These are phyloP conservation scores for Eupithecia insigniata DNA, from an alignment of 2,888 invertebrate species.

Conservation along the genomic window DNA sequence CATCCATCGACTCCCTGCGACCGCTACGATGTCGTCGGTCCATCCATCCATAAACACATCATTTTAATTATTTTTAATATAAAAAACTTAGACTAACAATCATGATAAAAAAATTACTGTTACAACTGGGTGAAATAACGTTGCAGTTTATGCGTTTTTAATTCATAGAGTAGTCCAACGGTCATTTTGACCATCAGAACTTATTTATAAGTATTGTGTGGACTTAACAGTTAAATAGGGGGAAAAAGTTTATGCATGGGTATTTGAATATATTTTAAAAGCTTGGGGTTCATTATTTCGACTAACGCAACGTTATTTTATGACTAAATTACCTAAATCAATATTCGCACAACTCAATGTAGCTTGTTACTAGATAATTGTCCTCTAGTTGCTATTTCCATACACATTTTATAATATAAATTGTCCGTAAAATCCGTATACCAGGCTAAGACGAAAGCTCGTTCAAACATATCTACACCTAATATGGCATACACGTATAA, in stretches of 20 bases:
- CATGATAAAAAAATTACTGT: not conserved
- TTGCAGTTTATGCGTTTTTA: constrained; percentile 1
- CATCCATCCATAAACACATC: too few relatives aligned
- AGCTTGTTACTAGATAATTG: constrained; percentile 63
- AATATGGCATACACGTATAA: constrained; percentile 65
- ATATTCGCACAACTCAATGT: constrained; percentile 40
- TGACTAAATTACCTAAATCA: constrained; percentile 49
- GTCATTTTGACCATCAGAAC: constrained; percentile 10
- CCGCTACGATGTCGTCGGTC: too few relatives aligned
- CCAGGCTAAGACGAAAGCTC: constrained; percentile 82
- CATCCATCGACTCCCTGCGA: too few relatives aligned
- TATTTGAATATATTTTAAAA: constrained; percentile 47
- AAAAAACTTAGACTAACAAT: not conserved
- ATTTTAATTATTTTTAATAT: not conserved
- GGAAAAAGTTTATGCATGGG: constrained; percentile 42
- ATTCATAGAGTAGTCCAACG: not conserved
- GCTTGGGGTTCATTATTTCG: constrained; percentile 58
- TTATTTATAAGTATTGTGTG: constrained; percentile 36
- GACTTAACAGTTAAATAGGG: constrained; percentile 47
- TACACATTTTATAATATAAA: constrained; percentile 55
- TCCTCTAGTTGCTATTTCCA: constrained; percentile 65
- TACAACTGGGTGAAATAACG: constrained; percentile 2
- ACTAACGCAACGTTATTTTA: constrained; percentile 54
- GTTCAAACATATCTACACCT: constrained; percentile 75
- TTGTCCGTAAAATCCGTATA: constrained; percentile 68